phyloP scores from a whole-genome alignment of 1,140 invertebrate genomes.

The Glomeris maerens region DNA sequence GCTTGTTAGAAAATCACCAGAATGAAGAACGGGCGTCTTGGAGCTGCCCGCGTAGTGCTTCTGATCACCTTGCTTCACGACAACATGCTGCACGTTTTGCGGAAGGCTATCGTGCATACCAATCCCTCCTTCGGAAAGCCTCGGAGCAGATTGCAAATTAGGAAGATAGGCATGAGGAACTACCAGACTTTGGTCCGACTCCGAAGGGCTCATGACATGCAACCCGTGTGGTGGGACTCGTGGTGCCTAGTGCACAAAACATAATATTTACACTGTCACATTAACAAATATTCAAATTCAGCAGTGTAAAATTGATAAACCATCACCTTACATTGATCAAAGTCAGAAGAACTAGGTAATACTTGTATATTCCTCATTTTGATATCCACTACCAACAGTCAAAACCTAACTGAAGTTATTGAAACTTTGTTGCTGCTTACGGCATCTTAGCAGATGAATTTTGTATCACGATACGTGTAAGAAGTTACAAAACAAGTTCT shows the following conservation, averaged over 20 bases:
- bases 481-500: too few relatives aligned
- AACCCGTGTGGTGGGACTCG: conserved; percentile 18
- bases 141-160: conserved; percentile 5
- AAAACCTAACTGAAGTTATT: too few relatives aligned
- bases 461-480: too few relatives aligned
- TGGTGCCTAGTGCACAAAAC: conserved; percentile 5
- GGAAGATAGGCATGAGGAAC: conserved; percentile 10
- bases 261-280: not conserved
- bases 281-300: too few relatives aligned
- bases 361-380: too few relatives aligned
- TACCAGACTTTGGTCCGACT: conserved; percentile 9
- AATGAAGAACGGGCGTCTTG: too few relatives aligned
- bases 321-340: too few relatives aligned
- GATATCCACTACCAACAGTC: too few relatives aligned
- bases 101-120: not conserved
- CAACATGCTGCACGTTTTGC: not conserved
- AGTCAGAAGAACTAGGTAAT: too few relatives aligned
- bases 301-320: too few relatives aligned
- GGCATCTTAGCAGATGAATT: too few relatives aligned
- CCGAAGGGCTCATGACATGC: conserved; percentile 1
- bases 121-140: not conserved
- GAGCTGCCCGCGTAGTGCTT: not conserved
- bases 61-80: conserved; percentile 6
- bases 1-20: conserved; percentile 5
- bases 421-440: too few relatives aligned